A percentile compares a stretch with the other conserved stretches of the same genome.
phyloP scores from a whole-genome alignment of 2,113 vertebrate species.

The Vanacampus margaritifer region DNA sequence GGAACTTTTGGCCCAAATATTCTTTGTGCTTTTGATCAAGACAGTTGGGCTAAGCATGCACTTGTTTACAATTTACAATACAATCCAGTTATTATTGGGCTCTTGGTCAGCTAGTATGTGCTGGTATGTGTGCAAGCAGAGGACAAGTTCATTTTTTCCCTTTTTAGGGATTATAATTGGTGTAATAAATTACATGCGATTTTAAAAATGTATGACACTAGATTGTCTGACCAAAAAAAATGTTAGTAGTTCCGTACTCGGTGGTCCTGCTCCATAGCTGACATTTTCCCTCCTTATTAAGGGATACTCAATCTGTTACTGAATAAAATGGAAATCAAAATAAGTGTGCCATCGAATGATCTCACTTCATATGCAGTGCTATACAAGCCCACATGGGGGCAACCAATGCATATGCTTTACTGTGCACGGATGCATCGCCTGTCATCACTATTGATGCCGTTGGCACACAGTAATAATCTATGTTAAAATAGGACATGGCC shows the following conservation, averaged over 20 bases:
- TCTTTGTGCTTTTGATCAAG: not conserved
- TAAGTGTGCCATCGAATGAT: not conserved
- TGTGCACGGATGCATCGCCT: not conserved
- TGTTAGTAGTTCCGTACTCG: too few species aligned
- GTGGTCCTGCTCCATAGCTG: not conserved
- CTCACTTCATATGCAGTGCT: constrained; percentile 14
- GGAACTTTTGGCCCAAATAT: not conserved
- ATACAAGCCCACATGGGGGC: constrained; percentile 25
- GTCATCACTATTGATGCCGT: not conserved
- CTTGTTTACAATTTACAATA: not conserved
- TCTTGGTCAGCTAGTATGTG: too few species aligned
- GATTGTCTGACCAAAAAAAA: too few species aligned
- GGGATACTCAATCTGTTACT: not conserved
- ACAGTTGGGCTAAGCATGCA: not conserved
- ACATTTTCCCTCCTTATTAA: not conserved
- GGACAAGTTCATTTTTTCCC: too few species aligned
- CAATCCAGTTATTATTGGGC: too few species aligned
- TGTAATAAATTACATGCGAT: not conserved
- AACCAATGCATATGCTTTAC: not conserved
- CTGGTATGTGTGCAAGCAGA: too few species aligned
- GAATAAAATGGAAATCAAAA: not conserved
- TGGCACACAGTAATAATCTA: not conserved
- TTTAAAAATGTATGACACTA: too few species aligned
- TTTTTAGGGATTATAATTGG: not conserved
- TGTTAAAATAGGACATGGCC: not conserved